These are phyloP conservation scores for Ctenopoma multispine DNA, from an alignment of 2,797 vertebrate species.

Conservation along the genomic window DNA sequence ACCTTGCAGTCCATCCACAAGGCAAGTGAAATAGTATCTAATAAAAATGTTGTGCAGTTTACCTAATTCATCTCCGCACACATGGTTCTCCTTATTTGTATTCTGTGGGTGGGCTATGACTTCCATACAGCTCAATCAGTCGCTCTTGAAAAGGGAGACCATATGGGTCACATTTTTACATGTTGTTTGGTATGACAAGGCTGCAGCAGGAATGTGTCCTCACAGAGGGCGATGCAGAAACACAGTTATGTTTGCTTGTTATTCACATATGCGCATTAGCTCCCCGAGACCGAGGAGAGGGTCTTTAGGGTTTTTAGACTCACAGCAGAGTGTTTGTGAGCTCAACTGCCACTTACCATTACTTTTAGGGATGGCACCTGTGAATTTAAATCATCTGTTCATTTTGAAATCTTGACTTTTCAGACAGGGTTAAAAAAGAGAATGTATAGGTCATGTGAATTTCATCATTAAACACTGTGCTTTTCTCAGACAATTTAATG, in stretches of 20 bases:
- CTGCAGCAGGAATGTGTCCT: slow-evolving; percentile 77
- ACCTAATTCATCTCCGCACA: slow-evolving; percentile 87
- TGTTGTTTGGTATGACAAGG: slow-evolving; percentile 83
- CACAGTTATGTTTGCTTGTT: slow-evolving; percentile 67
- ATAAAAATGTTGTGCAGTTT: slow-evolving; percentile 90
- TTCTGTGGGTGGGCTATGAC: slow-evolving; percentile 84
- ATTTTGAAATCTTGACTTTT: slow-evolving; percentile 32
- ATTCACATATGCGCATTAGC: slow-evolving; percentile 68
- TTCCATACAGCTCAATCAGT: slow-evolving; percentile 85
- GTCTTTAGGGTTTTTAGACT: slow-evolving; percentile 34
- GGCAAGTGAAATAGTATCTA: slow-evolving; percentile 85
- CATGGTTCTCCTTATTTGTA: slow-evolving; percentile 84
- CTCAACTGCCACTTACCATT: slow-evolving; percentile 66
- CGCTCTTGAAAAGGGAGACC: slow-evolving; percentile 75
- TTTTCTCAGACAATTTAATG: background rate
- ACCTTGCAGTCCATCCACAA: slow-evolving; percentile 83
- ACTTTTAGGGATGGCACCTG: slow-evolving; percentile 69
- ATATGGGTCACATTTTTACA: slow-evolving; percentile 86
- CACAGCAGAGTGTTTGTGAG: slow-evolving; percentile 59
- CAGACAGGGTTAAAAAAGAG: background rate
- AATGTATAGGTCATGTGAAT: background rate
- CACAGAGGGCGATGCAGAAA: slow-evolving; percentile 55
- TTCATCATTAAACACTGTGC: background rate
- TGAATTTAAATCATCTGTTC: slow-evolving; percentile 30
- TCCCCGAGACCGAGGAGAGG: slow-evolving; percentile 40